Evolutionary conservation across 2,797 vertebrate genomes (phyloP).

Genomic region (Rhabdophis nuchalis): DNA sequence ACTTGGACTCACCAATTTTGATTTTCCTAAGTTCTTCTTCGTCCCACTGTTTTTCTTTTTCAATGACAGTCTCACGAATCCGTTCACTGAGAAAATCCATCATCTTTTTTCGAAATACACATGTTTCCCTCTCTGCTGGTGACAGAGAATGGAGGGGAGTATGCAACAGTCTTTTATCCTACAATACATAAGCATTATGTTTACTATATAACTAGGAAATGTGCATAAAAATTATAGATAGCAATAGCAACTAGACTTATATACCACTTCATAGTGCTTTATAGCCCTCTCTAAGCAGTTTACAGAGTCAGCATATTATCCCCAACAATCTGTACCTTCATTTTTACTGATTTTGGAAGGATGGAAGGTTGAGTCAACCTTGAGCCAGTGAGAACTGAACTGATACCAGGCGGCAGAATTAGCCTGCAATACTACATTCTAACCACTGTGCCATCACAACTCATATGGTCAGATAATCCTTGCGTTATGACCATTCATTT

Average conservation of each 20-base stretch:
- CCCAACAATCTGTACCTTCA: background rate
- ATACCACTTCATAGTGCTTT: background rate
- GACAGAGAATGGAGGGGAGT: slow-evolving; percentile 74
- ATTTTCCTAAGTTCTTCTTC: slow-evolving; percentile 40
- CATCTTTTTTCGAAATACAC: slow-evolving; percentile 65
- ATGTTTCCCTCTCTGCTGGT: slow-evolving; percentile 65
- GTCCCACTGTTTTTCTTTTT: slow-evolving; percentile 59
- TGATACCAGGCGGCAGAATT: background rate
- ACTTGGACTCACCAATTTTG: slow-evolving; percentile 45
- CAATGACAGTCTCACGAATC: slow-evolving; percentile 56
- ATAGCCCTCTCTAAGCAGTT: background rate
- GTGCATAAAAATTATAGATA: background rate
- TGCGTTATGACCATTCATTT: background rate
- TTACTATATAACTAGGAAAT: background rate
- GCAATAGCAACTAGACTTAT: background rate
- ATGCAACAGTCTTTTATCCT: slow-evolving; percentile 75
- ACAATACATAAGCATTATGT: background rate
- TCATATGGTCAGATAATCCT: background rate
- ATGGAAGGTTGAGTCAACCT: background rate
- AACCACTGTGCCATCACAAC: background rate
- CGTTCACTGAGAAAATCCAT: slow-evolving; percentile 72
- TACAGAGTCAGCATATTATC: background rate
- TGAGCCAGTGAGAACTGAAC: background rate
- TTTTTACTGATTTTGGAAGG: background rate
- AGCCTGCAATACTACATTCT: background rate